These are phyloP conservation scores for Oegoconia quadripuncta DNA, from an alignment of 2,888 invertebrate species.

Conservation along the genomic window DNA sequence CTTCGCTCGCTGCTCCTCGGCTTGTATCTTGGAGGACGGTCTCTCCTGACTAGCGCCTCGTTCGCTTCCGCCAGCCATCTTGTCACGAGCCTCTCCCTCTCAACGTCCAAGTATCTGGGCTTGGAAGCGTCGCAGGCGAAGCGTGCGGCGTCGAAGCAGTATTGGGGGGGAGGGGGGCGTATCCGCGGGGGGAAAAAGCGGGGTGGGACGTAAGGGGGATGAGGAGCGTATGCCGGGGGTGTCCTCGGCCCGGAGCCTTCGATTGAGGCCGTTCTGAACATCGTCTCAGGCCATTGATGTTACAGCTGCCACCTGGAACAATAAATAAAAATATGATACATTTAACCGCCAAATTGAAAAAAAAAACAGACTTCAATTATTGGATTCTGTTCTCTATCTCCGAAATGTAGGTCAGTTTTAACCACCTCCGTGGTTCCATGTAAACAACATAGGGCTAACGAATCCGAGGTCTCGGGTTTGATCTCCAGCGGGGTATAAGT, in stretches of 20 bases:
- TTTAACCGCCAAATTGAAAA: too few relatives aligned
- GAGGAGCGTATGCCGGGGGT: conserved; percentile 74
- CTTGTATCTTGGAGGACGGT: conserved; percentile 67
- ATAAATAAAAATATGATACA: too few relatives aligned
- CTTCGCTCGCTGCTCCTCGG: conserved; percentile 71
- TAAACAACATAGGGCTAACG: too few relatives aligned
- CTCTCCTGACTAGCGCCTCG: conserved; percentile 66
- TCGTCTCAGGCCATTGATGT: conserved; percentile 68
- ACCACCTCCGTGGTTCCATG: too few relatives aligned
- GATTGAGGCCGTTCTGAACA: conserved; percentile 76
- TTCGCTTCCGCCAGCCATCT: conserved; percentile 75
- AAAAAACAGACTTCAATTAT: too few relatives aligned
- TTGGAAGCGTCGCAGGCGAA: conserved; percentile 75
- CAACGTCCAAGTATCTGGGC: conserved; percentile 70
- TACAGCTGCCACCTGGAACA: conserved; percentile 52
- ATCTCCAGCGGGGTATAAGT: too few relatives aligned
- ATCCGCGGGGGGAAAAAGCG: conserved; percentile 70
- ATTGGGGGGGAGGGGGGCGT: conserved; percentile 70
- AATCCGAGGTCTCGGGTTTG: too few relatives aligned
- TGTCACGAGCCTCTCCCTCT: conserved; percentile 68
- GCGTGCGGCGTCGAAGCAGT: conserved; percentile 75
- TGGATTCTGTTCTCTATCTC: too few relatives aligned
- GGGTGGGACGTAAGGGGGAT: conserved; percentile 66
- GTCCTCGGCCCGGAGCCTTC: conserved; percentile 74
- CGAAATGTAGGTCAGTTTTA: too few relatives aligned